phyloP scores from a whole-genome alignment of 2,888 invertebrate species.

The Polietes domitor region DNA sequence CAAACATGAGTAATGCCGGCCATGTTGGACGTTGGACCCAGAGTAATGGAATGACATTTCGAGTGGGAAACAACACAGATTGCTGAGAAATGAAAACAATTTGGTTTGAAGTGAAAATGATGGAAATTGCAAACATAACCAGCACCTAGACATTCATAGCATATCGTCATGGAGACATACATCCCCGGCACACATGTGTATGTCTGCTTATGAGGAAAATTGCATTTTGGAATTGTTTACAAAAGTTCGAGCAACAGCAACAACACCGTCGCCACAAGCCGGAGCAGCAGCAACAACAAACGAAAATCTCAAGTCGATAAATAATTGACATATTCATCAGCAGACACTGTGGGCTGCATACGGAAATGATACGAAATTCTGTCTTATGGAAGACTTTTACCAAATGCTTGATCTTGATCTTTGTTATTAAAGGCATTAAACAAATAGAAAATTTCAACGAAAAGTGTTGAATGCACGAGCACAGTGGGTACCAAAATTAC shows the following conservation, averaged over 20 bases:
- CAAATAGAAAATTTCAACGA: too few relatives aligned
- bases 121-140: slow-evolving; percentile 9
- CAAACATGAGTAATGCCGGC: slow-evolving; percentile 12
- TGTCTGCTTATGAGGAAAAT: not conserved
- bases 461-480: too few relatives aligned
- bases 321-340: too few relatives aligned
- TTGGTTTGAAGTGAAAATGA: slow-evolving; percentile 6
- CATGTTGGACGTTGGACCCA: not conserved
- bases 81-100: slow-evolving; percentile 14
- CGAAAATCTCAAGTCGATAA: too few relatives aligned
- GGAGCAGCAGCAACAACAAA: not conserved
- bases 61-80: slow-evolving; percentile 21
- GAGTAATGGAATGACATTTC: not conserved
- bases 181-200: not conserved
- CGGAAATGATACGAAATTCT: too few relatives aligned
- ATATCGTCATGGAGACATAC: not conserved
- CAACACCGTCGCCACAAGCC: not conserved
- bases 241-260: not conserved
- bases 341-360: too few relatives aligned
- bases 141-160: not conserved
- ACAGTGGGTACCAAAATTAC: too few relatives aligned
- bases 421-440: too few relatives aligned
- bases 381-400: too few relatives aligned
- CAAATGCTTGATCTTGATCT: too few relatives aligned
- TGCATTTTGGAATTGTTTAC: slow-evolving; percentile 2